Evolutionary conservation across 2,797 vertebrate species (phyloP).

Genomic region (Ficedula albicollis): DNA sequence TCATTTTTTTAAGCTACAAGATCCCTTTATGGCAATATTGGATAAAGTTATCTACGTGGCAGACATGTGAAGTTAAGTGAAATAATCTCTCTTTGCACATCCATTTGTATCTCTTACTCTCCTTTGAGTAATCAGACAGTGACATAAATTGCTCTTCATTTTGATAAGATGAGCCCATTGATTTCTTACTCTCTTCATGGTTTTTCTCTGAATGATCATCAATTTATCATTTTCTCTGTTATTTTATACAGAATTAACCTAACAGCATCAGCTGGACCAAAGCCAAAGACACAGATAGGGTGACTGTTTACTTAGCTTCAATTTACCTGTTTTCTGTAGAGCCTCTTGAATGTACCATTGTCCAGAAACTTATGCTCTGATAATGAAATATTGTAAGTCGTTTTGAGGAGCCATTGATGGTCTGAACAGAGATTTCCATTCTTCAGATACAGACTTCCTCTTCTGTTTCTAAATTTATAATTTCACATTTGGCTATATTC

Average conservation of each 20-base stretch:
- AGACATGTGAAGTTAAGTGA: background rate
- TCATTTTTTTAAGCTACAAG: background rate
- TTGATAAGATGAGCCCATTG: background rate
- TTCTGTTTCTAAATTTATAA: background rate
- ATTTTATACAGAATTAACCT: background rate
- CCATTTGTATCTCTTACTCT: background rate
- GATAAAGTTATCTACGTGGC: background rate
- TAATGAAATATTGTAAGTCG: background rate
- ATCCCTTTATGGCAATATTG: background rate
- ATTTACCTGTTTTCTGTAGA: background rate
- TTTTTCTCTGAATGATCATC: background rate
- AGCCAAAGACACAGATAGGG: background rate
- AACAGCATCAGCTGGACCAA: background rate
- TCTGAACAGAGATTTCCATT: background rate
- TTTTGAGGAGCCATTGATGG: background rate
- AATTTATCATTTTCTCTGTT: background rate
- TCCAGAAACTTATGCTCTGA: background rate
- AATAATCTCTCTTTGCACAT: background rate
- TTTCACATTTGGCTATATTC: background rate
- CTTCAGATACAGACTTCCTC: background rate
- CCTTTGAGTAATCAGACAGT: background rate
- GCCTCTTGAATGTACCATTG: background rate
- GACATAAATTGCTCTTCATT: background rate
- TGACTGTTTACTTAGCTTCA: background rate
- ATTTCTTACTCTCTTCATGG: background rate